Evolutionary conservation across 2,888 invertebrate species (phyloP), one percentile per base, ranked within the genome.

Genomic region (Helobdella robusta): DNA sequence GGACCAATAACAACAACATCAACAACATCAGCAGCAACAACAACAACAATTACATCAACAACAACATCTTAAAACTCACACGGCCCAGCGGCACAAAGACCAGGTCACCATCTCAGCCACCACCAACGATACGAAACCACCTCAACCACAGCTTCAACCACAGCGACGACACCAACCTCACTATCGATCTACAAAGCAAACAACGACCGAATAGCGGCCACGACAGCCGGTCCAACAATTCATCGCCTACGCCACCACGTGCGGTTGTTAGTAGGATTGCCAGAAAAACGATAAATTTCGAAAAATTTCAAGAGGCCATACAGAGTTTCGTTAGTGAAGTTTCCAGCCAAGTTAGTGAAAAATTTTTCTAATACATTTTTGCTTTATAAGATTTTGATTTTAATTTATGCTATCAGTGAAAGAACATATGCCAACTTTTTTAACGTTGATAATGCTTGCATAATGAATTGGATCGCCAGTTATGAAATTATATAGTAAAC

Each of bases 201-300:
- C n/a, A n/a, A n/a, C n/a, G n/a, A n/a, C n/a, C n/a, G n/a, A n/a
- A n/a, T n/a, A n/a, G n/a, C n/a, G n/a, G n/a, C n/a, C n/a, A n/a
- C n/a, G n/a, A n/a, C n/a, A n/a, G n/a, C n/a, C n/a, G n/a, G n/a
- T n/a, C n/a, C n/a, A n/a, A n/a, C n/a, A n/a, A n/a, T n/a, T n/a
- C n/a, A n/a, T n/a, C n/a, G n/a, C n/a, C n/a, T n/a, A n/a, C n/a
- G n/a, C n/a, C n/a, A n/a, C n/a, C n/a, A n/a, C n/a, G n/a, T n/a
- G n/a, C n/a, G n/a, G n/a, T n/a, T n/a, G n/a, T n/a, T n/a, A n/a
- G n/a, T n/a, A n/a, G n/a, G n/a, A n/a, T n/a, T n/a, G n/a, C n/a
- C n/a, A n/a, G n/a, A n/a, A n/a, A n/a, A n/a, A 25, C 32, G 28
- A 40, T 61, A 20, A 61, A 61, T 48, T 61, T 61, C 61, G 48